Percentiles rank a stretch among this genome's conserved stretches.
These are phyloP conservation scores for Mormyrus hasselquistii DNA, from an alignment of 2,797 vertebrate species.

Conservation along the genomic window DNA sequence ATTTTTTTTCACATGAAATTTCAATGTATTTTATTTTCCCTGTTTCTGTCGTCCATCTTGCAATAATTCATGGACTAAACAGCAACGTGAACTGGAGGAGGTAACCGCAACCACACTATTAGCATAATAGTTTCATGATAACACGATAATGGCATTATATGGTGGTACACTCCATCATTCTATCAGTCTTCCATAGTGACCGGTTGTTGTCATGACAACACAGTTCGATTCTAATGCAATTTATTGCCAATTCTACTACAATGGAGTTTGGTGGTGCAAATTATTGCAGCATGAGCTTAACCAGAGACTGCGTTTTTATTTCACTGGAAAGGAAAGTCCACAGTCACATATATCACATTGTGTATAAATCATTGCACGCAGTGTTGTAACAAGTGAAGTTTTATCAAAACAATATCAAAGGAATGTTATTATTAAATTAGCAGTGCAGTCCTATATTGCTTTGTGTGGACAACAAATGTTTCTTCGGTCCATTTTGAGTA, in stretches of 20 bases:
- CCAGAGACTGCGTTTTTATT: background rate
- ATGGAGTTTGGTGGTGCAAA: background rate
- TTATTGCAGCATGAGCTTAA: constrained; percentile 6
- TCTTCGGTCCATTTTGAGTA: background rate
- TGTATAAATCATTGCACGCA: background rate
- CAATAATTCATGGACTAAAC: constrained; percentile 13
- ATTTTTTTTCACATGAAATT: background rate
- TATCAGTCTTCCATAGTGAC: constrained; percentile 6
- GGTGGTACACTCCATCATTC: background rate
- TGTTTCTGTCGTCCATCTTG: background rate
- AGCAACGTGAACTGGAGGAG: constrained; percentile 41
- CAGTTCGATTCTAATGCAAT: constrained; percentile 3
- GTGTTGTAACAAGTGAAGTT: background rate
- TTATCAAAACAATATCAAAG: background rate
- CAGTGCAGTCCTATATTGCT: background rate
- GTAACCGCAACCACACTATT: constrained; percentile 20
- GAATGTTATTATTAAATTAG: background rate
- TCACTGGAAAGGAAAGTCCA: background rate
- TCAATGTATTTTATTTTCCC: background rate
- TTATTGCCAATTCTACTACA: background rate
- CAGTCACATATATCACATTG: background rate
- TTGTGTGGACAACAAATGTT: background rate
- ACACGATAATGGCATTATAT: background rate
- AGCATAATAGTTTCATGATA: background rate
- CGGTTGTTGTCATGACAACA: constrained; percentile 13